Conservation (phyloP, 2,797 vertebrate species). For the Macropodus opercularis region DNA sequence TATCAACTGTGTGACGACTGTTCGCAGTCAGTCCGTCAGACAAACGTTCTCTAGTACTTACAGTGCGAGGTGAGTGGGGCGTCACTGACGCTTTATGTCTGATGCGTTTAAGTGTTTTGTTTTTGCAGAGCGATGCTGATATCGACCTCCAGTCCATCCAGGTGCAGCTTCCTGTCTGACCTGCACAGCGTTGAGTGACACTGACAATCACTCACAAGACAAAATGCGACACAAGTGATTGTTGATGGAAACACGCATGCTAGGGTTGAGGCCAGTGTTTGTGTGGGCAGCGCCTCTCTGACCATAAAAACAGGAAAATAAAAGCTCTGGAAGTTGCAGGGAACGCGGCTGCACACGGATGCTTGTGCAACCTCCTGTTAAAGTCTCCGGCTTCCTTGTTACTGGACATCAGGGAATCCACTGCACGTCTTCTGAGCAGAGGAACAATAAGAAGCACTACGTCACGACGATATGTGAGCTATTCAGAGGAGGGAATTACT, state of each 20-base stretch:
- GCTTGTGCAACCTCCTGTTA: constrained; percentile 75
- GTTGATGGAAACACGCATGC: constrained; percentile 10
- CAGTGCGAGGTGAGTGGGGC: too few species aligned
- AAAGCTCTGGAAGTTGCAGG: constrained; percentile 72
- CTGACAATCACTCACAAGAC: constrained; percentile 1
- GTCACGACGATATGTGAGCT: neutral
- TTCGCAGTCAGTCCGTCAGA: constrained; percentile 29
- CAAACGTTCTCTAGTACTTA: constrained; percentile 1
- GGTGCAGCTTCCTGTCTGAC: constrained; percentile 73
- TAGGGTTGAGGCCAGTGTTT: neutral
- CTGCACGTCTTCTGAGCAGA: neutral
- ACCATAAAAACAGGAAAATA: constrained; percentile 82
- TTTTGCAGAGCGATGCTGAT: constrained; percentile 55
- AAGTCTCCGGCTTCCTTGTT: constrained; percentile 63
- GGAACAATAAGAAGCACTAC: constrained; percentile 1
- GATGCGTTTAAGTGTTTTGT: constrained; percentile 30
- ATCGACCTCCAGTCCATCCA: constrained; percentile 73
- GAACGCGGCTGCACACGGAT: constrained; percentile 55
- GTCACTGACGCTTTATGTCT: too few species aligned
- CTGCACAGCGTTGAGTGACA: constrained; percentile 20
- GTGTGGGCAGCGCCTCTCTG: constrained; percentile 61
- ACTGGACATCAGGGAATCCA: constrained; percentile 42
- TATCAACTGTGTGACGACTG: constrained; percentile 42
- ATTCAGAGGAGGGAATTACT: too few species aligned
- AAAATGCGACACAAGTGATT: constrained; percentile 1